phyloP scores from a whole-genome alignment of 2,888 invertebrate species.

The Mesoligia furuncula region DNA sequence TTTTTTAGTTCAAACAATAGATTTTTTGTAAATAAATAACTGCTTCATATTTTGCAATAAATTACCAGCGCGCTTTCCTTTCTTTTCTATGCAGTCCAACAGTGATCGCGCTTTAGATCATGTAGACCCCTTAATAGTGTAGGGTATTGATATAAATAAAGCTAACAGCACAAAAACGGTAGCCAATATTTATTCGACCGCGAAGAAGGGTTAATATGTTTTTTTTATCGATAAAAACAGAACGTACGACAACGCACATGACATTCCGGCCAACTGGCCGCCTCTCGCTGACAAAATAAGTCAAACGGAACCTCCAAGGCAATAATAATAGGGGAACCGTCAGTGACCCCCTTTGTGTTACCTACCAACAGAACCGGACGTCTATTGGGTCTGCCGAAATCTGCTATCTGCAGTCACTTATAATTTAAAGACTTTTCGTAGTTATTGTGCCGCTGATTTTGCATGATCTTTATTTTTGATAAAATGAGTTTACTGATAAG shows the following conservation, averaged over 20 bases:
- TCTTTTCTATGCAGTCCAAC: too few relatives aligned
- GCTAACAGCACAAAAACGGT: neutral
- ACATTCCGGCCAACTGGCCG: conserved; percentile 49
- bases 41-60: too few relatives aligned
- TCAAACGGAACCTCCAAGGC: conserved; percentile 47
- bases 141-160: neutral
- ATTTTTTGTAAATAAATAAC: too few relatives aligned
- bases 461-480: neutral
- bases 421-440: neutral
- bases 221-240: conserved; percentile 29
- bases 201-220: conserved; percentile 27
- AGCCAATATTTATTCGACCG: conserved; percentile 26
- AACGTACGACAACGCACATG: conserved; percentile 29
- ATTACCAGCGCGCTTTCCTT: too few relatives aligned
- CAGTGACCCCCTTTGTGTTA: conserved; percentile 44
- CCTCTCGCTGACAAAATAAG: conserved; percentile 51
- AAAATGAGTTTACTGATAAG: too few relatives aligned
- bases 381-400: conserved; percentile 7
- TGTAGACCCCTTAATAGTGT: neutral
- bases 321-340: conserved; percentile 13
- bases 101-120: too few relatives aligned
- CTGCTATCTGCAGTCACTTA: conserved; percentile 16
- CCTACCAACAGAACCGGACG: neutral
- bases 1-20: too few relatives aligned
- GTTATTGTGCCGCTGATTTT: neutral